These are phyloP conservation scores for Hassar affinis DNA, from an alignment of 2,113 vertebrate genomes.

Conservation along the genomic window DNA sequence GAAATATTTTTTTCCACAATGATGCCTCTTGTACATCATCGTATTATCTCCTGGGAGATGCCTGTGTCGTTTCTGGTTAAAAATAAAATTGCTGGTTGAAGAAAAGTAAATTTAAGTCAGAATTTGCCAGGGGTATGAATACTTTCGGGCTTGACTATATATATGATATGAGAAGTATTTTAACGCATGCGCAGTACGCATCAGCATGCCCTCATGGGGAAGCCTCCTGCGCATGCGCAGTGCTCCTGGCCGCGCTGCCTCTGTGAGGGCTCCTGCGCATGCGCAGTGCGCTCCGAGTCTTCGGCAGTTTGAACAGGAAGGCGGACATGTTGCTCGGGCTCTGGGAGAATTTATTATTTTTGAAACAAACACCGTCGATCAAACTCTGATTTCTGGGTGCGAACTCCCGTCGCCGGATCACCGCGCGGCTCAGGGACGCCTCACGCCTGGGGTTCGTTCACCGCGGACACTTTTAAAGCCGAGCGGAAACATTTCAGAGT, in stretches of 20 bases:
- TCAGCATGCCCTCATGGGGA: background rate
- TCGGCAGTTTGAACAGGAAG: conserved; percentile 89
- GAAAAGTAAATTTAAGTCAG: too few relatives aligned
- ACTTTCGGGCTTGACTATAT: too few relatives aligned
- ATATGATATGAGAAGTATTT: too few relatives aligned
- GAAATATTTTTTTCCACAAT: too few relatives aligned
- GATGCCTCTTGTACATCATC: too few relatives aligned
- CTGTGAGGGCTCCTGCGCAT: conserved; percentile 62
- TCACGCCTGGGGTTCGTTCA: background rate
- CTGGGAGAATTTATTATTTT: conserved; percentile 65
- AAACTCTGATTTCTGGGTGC: conserved; percentile 11
- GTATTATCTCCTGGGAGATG: too few relatives aligned
- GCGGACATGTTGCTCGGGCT: conserved; percentile 87
- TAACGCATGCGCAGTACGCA: background rate
- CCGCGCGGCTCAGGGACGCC: background rate
- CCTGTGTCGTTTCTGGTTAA: too few relatives aligned
- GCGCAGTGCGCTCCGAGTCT: conserved; percentile 66
- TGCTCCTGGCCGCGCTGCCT: background rate
- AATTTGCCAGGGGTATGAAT: too few relatives aligned
- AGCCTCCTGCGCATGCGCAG: background rate
- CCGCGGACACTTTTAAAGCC: conserved; percentile 49
- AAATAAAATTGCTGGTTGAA: too few relatives aligned
- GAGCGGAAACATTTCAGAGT: conserved; percentile 54
- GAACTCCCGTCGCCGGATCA: background rate
- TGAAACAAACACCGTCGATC: conserved; percentile 52